Percentiles rank a stretch among this genome's conserved stretches.
phyloP scores from a whole-genome alignment of 1,140 invertebrate genomes.

The Geopemphigus sp. region DNA sequence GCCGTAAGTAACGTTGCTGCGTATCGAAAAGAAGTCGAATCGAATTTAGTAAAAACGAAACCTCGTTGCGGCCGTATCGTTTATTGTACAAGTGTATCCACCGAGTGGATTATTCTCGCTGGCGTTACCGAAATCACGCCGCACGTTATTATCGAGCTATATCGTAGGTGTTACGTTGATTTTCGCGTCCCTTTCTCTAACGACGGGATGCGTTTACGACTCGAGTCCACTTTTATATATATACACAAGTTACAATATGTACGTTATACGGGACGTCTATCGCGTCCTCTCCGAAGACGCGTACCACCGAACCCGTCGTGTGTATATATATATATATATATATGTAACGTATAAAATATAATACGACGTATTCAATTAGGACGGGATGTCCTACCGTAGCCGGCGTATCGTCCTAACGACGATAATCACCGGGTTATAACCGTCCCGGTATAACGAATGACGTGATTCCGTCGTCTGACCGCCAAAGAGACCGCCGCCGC shows the following conservation, averaged over 20 bases:
- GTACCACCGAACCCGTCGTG: neutral
- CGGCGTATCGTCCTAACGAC: neutral
- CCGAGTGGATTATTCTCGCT: too few relatives aligned
- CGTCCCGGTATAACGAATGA: constrained; percentile 22
- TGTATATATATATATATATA: constrained; percentile 21
- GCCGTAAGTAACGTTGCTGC: too few relatives aligned
- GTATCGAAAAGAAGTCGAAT: too few relatives aligned
- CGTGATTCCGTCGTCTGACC: constrained; percentile 27
- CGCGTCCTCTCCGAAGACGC: neutral
- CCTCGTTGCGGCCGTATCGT: too few relatives aligned
- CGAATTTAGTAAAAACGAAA: too few relatives aligned
- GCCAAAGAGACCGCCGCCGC: constrained; percentile 36
- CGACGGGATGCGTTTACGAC: too few relatives aligned
- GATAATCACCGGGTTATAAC: constrained; percentile 10
- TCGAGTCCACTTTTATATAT: too few relatives aligned
- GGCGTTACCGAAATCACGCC: too few relatives aligned
- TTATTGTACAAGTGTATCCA: too few relatives aligned
- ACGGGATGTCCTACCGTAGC: neutral
- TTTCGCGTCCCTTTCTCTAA: neutral
- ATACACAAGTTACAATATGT: neutral
- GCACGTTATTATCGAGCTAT: too few relatives aligned
- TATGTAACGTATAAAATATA: neutral
- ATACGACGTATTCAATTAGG: constrained; percentile 10
- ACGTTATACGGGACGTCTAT: constrained; percentile 1
- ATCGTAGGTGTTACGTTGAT: neutral